These are phyloP conservation scores for Gambusia affinis DNA, from an alignment of 2,113 vertebrate genomes.

Conservation along the genomic window DNA sequence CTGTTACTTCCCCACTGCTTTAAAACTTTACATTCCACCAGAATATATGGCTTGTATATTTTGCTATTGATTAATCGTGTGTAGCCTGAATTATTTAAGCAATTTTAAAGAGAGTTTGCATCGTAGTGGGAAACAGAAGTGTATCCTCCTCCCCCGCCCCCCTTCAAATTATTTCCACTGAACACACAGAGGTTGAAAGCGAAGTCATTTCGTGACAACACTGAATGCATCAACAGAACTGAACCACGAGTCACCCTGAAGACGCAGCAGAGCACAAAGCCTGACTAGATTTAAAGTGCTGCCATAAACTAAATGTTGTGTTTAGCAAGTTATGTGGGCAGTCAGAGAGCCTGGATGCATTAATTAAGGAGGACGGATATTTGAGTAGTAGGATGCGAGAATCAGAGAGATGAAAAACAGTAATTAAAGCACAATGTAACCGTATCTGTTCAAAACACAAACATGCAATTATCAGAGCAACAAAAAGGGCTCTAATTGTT, in stretches of 20 bases:
- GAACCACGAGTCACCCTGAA: background rate
- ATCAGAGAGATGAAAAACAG: background rate
- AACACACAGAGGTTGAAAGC: background rate
- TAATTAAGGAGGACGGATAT: constrained; percentile 2
- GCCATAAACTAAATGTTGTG: background rate
- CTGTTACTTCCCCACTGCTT: background rate
- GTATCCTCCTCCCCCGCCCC: too few species aligned
- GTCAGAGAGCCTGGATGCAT: background rate
- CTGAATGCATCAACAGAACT: background rate
- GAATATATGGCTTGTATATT: background rate
- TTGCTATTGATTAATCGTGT: too few species aligned
- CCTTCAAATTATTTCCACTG: background rate
- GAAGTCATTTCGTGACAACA: background rate
- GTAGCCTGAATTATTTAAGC: too few species aligned
- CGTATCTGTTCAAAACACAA: background rate
- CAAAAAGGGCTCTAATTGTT: background rate
- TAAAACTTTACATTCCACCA: background rate
- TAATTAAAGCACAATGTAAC: background rate
- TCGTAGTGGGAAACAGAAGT: background rate
- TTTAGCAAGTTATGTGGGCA: background rate
- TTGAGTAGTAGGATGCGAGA: background rate
- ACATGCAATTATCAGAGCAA: background rate
- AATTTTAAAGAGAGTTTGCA: background rate
- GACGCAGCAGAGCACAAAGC: background rate
- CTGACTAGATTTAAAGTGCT: background rate